Percentiles rank a stretch among this genome's conserved stretches.
phyloP scores from a whole-genome alignment of 2,888 invertebrate species.

The Dioctria rufipes region DNA sequence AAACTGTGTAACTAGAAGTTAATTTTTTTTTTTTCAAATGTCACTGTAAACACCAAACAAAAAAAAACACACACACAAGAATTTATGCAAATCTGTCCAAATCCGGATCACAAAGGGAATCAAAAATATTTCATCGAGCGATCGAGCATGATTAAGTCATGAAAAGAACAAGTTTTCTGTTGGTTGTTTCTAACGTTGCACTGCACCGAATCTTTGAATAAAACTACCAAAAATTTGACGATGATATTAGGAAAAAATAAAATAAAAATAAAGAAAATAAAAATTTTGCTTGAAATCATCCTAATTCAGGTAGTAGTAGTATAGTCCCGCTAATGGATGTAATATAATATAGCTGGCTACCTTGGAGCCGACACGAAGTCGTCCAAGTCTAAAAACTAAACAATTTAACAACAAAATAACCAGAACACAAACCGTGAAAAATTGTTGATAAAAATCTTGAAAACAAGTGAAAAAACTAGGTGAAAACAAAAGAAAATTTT shows the following conservation, averaged over 20 bases:
- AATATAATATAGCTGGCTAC: too few species aligned
- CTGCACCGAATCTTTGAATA: too few species aligned
- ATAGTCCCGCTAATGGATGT: too few species aligned
- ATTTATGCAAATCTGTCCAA: slow-evolving; percentile 34
- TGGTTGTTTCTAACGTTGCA: slow-evolving; percentile 9
- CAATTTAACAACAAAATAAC: background rate
- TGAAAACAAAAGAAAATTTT: slow-evolving; percentile 9
- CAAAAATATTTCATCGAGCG: background rate
- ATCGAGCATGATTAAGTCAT: slow-evolving; percentile 22
- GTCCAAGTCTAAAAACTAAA: background rate
- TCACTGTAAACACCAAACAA: background rate
- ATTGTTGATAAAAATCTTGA: background rate
- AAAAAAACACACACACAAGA: slow-evolving; percentile 12
- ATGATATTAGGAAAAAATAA: too few species aligned
- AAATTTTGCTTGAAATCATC: too few species aligned
- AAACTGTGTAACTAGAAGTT: background rate
- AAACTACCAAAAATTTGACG: background rate
- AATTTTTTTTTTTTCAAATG: slow-evolving; percentile 8
- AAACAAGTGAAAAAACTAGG: slow-evolving; percentile 37
- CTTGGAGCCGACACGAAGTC: background rate
- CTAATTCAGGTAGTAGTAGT: too few species aligned
- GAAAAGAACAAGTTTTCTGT: background rate
- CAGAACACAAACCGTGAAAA: slow-evolving; percentile 33
- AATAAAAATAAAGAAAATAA: too few species aligned
- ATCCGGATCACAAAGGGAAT: background rate